Percentiles rank a stretch among this genome's conserved stretches.
Conservation (phyloP, 2,797 vertebrate genomes). For the Eulemur rubriventer region DNA sequence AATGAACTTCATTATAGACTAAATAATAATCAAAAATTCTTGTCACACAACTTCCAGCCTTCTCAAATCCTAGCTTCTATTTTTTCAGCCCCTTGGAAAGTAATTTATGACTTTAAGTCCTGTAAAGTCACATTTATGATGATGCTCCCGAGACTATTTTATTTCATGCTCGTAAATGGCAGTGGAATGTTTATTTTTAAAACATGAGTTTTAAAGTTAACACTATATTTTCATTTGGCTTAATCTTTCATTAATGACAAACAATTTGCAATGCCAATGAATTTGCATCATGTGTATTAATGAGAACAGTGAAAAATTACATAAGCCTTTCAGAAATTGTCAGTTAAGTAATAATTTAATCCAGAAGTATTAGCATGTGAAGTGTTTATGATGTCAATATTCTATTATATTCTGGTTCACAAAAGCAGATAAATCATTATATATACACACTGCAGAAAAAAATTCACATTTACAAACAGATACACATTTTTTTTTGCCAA, state of each 20-base stretch:
- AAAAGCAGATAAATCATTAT: neutral
- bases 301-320: neutral
- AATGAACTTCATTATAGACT: slow-evolving; percentile 56
- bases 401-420: slow-evolving; percentile 46
- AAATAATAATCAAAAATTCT: slow-evolving; percentile 75
- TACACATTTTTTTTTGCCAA: neutral
- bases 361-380: neutral
- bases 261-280: slow-evolving; percentile 49
- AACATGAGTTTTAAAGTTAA: slow-evolving; percentile 57
- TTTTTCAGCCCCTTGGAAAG: slow-evolving; percentile 51
- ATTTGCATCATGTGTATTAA: slow-evolving; percentile 24
- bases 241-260: slow-evolving; percentile 45
- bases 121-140: slow-evolving; percentile 45
- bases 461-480: neutral
- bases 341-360: slow-evolving; percentile 33
- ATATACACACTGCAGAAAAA: neutral
- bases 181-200: slow-evolving; percentile 65
- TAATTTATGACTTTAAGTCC: slow-evolving; percentile 67
- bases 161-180: slow-evolving; percentile 43
- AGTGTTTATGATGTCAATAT: neutral
- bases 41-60: slow-evolving; percentile 73
- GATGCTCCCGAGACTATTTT: slow-evolving; percentile 14
- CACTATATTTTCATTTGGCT: neutral
- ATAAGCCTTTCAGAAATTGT: slow-evolving; percentile 25
- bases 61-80: slow-evolving; percentile 67